Evolutionary conservation across 2,888 invertebrate genomes (phyloP).

Genomic region (Temnothorax ravouxi): DNA sequence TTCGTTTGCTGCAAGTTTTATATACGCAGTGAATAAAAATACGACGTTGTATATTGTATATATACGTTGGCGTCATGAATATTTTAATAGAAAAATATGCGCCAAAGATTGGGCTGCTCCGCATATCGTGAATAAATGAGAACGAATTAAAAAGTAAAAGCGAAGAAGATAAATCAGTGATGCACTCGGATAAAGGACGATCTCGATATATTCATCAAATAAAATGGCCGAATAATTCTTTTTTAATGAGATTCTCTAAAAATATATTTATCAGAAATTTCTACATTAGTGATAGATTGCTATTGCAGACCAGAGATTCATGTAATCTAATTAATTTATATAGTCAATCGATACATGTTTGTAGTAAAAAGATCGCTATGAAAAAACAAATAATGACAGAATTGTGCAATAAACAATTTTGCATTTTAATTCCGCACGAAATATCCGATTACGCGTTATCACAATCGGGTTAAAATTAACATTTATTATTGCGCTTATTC

Average conservation of each 20-base stretch:
- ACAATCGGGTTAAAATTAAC: neutral
- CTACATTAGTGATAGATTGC: neutral
- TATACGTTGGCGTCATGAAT: neutral
- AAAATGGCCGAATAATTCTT: neutral
- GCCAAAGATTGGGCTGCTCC: neutral
- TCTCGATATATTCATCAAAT: neutral
- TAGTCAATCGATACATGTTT: slow-evolving; percentile 12
- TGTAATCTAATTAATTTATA: neutral
- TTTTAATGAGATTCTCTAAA: slow-evolving; percentile 7
- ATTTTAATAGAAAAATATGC: neutral
- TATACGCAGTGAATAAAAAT: neutral
- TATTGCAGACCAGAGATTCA: neutral
- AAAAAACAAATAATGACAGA: neutral
- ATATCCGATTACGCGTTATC: neutral
- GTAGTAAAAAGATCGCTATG: neutral
- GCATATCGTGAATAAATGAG: neutral
- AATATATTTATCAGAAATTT: slow-evolving; percentile 17
- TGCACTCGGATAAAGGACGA: neutral
- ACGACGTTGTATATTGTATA: no score
- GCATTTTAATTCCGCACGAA: slow-evolving; percentile 9
- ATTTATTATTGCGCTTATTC: slow-evolving; percentile 5
- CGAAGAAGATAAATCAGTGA: neutral
- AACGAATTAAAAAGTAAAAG: neutral
- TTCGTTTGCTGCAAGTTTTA: slow-evolving; percentile 5
- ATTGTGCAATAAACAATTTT: neutral